Conservation (phyloP, 2,888 invertebrate genomes). For the Eupithecia tripunctaria region DNA sequence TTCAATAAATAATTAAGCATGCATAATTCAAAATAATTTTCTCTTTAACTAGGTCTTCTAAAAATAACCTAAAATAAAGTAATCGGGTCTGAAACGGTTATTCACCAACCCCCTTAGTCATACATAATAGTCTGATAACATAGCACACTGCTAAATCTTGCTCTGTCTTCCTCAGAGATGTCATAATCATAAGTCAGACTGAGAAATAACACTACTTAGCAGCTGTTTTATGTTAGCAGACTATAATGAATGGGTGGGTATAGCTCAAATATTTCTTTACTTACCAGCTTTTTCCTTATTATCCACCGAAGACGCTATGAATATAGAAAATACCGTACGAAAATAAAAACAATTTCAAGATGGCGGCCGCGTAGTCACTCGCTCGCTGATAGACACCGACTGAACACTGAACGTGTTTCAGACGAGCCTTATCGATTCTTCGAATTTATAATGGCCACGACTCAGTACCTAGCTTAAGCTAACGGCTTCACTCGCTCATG, state of each 20-base stretch:
- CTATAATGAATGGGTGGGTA: too few species aligned
- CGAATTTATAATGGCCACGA: not conserved
- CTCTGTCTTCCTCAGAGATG: too few species aligned
- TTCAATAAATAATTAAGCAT: too few species aligned
- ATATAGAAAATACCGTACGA: not conserved
- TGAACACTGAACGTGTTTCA: not conserved
- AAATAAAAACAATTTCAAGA: not conserved
- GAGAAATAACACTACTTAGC: too few species aligned
- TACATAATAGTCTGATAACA: too few species aligned
- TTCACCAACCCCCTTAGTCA: too few species aligned
- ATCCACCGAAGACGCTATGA: constrained; percentile 27
- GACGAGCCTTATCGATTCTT: not conserved
- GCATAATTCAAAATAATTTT: too few species aligned
- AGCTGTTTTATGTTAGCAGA: too few species aligned
- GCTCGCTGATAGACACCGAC: not conserved
- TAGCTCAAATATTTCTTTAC: not conserved
- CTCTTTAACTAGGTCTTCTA: too few species aligned
- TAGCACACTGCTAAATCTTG: too few species aligned
- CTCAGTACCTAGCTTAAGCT: not conserved
- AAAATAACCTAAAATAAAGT: not conserved
- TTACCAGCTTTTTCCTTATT: constrained; percentile 13
- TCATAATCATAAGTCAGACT: too few species aligned
- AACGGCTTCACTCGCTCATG: not conserved
- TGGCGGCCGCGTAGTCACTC: not conserved
- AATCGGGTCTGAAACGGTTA: not conserved